Percentiles rank a stretch among this genome's conserved stretches.
Evolutionary conservation across 2,113 vertebrate genomes (phyloP).

Genomic region (Colius striatus): DNA sequence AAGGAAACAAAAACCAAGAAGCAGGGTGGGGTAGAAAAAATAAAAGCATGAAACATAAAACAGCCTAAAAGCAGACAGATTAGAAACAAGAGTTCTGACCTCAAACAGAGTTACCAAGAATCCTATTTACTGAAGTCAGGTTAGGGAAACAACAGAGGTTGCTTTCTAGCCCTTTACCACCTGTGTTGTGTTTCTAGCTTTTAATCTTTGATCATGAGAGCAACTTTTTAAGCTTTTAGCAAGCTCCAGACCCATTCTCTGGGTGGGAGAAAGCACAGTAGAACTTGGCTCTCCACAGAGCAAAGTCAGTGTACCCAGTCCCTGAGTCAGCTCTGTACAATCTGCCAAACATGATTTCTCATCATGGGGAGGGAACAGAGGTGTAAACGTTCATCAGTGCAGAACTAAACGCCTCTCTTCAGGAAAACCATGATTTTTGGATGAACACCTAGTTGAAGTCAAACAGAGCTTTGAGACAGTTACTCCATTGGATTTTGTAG

Average conservation of each 20-base stretch:
- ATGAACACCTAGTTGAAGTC: background rate
- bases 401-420: background rate
- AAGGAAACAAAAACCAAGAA: background rate
- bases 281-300: background rate
- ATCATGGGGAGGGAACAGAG: background rate
- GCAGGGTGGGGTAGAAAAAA: background rate
- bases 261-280: background rate
- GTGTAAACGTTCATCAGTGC: background rate
- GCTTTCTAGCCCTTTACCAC: background rate
- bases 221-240: background rate
- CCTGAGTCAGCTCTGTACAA: background rate
- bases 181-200: background rate
- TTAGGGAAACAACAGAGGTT: background rate
- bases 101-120: background rate
- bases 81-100: background rate
- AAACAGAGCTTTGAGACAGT: background rate
- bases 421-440: background rate
- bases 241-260: background rate
- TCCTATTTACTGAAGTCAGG: background rate
- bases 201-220: background rate
- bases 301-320: background rate
- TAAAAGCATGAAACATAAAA: background rate
- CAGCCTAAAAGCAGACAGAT: background rate
- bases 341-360: background rate
- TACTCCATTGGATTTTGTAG: background rate